Base-by-base conservation (phyloP, 2,797 vertebrate genomes). In the Sebastolobus alascanus region DNA sequence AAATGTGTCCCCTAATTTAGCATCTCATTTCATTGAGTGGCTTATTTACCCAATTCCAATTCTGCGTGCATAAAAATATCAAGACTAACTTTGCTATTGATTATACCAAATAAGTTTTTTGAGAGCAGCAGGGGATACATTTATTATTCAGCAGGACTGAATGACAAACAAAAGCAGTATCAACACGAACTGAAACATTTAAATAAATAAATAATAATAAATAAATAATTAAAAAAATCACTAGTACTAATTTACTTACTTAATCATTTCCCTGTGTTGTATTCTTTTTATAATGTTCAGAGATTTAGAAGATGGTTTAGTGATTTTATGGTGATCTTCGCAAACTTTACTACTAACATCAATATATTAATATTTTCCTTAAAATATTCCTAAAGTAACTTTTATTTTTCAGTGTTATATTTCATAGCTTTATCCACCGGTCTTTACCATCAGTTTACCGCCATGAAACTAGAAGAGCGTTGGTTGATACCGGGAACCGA, bases 121-220 rank as follows among this genome's bases (percentile, higher is more conserved):
- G 68, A 66, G 27, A 72, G 77, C 76, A 71, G 68, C 61, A n/a
- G 60, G 54, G 20, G 54, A n/a, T 37, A 33, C 20, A 14, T 66
- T 72, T 38, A 31, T 50, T 58, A 64, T 58, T 75, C 13, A 70
- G 46, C 2, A 46, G 35, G 46, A 27, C 40, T 33, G 43, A 40
- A 61, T 20, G 37, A 54, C 13, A 43, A 61, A 46, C 27, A 67
- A 46, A 46, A 67, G 20, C 20, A 35, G 64, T 5, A 66, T 66
- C 35, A 56, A 66, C 52, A 46, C 2, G 0, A 56, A 14, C 8
- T 33, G 35, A 65, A 61, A 50, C n/a, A 46, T 52, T 52, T 20
- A 52, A 52, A 9, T 25, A 25, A 16, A 5, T 3, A 8, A 27
- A 46, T 0, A 0, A 46, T 46, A 18, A 46, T 46, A 46, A 46